Conservation (phyloP, 2,888 invertebrate genomes). For the Andrena camellia region DNA sequence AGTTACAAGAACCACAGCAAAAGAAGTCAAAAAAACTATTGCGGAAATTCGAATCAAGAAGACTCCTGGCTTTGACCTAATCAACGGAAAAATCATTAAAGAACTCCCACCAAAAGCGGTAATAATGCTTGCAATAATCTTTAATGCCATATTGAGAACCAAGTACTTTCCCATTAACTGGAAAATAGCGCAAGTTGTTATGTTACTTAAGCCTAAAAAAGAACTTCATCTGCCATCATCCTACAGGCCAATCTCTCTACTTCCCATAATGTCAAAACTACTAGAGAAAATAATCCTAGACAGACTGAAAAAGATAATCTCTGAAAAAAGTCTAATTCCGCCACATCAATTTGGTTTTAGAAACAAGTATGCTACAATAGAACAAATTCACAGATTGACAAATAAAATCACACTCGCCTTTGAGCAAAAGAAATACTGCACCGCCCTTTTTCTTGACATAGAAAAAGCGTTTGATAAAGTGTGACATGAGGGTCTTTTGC, state of each 20-base stretch:
- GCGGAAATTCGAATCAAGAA: not conserved
- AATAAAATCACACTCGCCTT: not conserved
- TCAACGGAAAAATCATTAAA: not conserved
- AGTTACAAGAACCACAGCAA: not conserved
- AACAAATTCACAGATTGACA: not conserved
- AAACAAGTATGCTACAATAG: not conserved
- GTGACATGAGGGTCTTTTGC: not conserved
- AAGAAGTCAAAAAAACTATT: not conserved
- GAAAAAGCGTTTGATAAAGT: not conserved
- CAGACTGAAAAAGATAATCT: conserved; percentile 3
- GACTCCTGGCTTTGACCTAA: not conserved
- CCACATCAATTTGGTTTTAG: not conserved
- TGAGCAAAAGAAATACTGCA: not conserved
- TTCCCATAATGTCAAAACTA: not conserved
- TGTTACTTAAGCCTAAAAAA: not conserved
- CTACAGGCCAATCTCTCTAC: not conserved
- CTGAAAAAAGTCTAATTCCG: not conserved
- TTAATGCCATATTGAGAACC: not conserved
- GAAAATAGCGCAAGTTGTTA: not conserved
- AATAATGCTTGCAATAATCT: not conserved
- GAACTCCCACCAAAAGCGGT: not conserved
- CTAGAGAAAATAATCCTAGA: not conserved
- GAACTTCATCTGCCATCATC: not conserved
- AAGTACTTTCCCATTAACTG: not conserved
- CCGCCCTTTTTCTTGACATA: not conserved